Base-by-base conservation (phyloP, 2,888 invertebrate genomes). In the Polietes domitor region DNA sequence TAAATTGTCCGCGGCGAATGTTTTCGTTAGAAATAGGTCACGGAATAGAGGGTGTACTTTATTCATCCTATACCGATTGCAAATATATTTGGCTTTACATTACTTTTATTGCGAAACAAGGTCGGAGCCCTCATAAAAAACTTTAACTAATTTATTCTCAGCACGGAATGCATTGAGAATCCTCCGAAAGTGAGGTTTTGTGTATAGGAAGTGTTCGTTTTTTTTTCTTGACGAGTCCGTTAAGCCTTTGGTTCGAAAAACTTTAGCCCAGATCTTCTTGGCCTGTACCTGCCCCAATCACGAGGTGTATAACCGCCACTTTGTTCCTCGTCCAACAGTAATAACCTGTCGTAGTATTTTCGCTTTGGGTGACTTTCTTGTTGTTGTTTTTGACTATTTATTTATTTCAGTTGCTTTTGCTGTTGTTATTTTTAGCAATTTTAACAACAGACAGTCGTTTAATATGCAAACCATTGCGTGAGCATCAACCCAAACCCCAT, bases 401-500 rank as follows among this genome's bases (percentile, higher is more conserved):
- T 55, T 65, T 68, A 72, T 47, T 58, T 78, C n/a, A n/a, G n/a
- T 5, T 47, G 53, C 55, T 53, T 24, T 19, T 50, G 15, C 32
- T 58, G 47, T 58, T 74, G 68, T 37, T 75, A 50, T 50, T 47
- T 47, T 74, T 32, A 83, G 75, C 55, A 77, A 80, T 78, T 83
- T 47, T 47, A n/a, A 12, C 15, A 78, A 75, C 77, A 80, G 71
- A 71, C 77, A 80, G 71, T 63, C 75, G 74, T 75, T 81, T 81
- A 81, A 75, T 83, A 78, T 75, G 72, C 72, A 71, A 53, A 78
- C 61, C 47, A 61, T 75, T 78, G 77, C 74, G 79, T 77, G 58
- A 61, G 41, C 72, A 70, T 58, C 68, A 68, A 70, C 28, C 43
- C 50, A 63, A 78, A 53, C 53, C 19, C 53, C 47, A 47, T 3